Base-by-base conservation (phyloP, 2,888 invertebrate genomes). In the Drosophila monieri region DNA sequence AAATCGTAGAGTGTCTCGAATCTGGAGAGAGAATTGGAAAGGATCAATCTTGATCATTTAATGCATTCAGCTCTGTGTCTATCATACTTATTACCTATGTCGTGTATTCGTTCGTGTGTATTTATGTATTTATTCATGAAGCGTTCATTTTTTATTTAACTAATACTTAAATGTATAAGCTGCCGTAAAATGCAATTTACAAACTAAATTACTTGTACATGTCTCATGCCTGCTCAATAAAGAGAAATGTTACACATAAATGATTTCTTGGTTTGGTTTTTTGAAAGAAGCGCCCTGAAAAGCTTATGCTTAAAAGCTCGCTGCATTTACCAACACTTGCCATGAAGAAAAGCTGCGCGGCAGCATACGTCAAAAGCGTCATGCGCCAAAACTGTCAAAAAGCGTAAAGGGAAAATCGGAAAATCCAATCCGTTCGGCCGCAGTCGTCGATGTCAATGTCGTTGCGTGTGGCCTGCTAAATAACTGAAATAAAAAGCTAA, bases 81-180 rank as follows among this genome's bases (percentile, higher is more conserved):
- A 69, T 62, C 65, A 70, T 68, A 62, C 62, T 67, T 59, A 77
- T 69, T 59, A 75, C 67, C 66, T 43, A 56, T 65, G 70, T 61
- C 55, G 61, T 79, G 62, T 80, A 64, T 52, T 27, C 69, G 65
- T 68, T 73, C 49, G 58, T 78, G 60, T 73, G 64, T 79, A 77
- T 77, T 83, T 77, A 76, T 81, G 76, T 73, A 73, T 71, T 78
- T 85, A 83, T 85, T 85, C 84, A 78, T 85, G 71, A 47, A 67
- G 60, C 47, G 43, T 66, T 62, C 69, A 70, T 71, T 74, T 79
- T 62, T 68, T 60, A 62, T 49, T 15, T 60, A 66, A 75, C 85
- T 80, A 79, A 85, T 79, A 69, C 18, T 39, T 78, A 64, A 65
- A 66, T 65, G 55, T 48, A 46, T 80, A 80, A 84, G 79, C 78